These are phyloP conservation scores for Ochropleura plecta DNA, from an alignment of 2,888 invertebrate species.

Conservation along the genomic window DNA sequence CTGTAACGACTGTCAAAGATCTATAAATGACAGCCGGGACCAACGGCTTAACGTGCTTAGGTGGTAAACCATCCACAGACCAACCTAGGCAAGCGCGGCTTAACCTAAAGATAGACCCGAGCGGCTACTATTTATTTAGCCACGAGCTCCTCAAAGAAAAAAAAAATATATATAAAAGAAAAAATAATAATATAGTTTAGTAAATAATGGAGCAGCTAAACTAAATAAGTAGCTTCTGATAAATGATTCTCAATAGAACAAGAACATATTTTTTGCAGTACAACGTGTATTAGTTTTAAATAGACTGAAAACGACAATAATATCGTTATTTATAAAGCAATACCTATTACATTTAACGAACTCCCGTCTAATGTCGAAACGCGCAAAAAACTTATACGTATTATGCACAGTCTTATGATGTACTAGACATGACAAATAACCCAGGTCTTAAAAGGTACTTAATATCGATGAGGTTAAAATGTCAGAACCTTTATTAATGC, in stretches of 20 bases:
- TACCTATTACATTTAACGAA: slow-evolving; percentile 58
- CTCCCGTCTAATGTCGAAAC: slow-evolving; percentile 62
- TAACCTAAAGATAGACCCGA: too few relatives aligned
- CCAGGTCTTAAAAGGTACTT: slow-evolving; percentile 15
- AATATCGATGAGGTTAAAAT: slow-evolving; percentile 27
- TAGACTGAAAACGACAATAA: slow-evolving; percentile 38
- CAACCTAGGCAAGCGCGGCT: too few relatives aligned
- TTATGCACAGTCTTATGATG: slow-evolving; percentile 47
- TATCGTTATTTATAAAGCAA: slow-evolving; percentile 49
- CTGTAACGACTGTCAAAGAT: too few relatives aligned
- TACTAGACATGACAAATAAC: slow-evolving; percentile 55
- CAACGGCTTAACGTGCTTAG: too few relatives aligned
- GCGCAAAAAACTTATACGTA: slow-evolving; percentile 67
- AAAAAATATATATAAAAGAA: too few relatives aligned
- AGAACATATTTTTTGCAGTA: slow-evolving; percentile 22
- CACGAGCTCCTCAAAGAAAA: too few relatives aligned
- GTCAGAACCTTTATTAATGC: slow-evolving; percentile 15
- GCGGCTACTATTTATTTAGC: too few relatives aligned
- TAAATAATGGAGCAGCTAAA: neutral
- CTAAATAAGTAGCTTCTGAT: neutral
- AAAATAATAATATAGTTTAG: neutral
- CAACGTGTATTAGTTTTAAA: slow-evolving; percentile 16
- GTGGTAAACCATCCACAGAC: too few relatives aligned
- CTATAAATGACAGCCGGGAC: too few relatives aligned
- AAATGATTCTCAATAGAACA: slow-evolving; percentile 13